phyloP scores from a whole-genome alignment of 2,113 vertebrate genomes.

The Peromyscus maniculatus region DNA sequence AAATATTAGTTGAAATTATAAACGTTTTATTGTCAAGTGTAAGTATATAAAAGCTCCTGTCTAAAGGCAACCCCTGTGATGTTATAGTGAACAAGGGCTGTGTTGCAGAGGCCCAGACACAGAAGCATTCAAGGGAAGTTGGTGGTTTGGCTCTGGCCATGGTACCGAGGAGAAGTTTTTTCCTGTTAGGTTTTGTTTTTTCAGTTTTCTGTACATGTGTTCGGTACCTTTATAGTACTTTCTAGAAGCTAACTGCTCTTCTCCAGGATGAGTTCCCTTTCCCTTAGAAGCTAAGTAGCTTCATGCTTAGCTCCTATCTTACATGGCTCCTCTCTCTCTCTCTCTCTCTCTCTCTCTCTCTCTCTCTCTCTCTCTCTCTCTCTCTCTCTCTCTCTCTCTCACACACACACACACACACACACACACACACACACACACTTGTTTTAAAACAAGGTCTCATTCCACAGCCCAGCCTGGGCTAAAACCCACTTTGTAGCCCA shows the following conservation, averaged over 20 bases:
- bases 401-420: no score
- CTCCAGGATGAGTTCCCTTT: neutral
- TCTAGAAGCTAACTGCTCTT: neutral
- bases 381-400: neutral
- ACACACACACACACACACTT: no score
- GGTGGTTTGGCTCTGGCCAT: neutral
- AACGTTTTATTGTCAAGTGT: neutral
- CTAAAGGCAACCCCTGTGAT: neutral
- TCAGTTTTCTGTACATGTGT: neutral
- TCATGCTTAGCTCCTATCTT: neutral
- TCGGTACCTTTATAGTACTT: neutral
- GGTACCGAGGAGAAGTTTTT: neutral
- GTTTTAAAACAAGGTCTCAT: neutral
- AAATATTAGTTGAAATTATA: slow-evolving; percentile 34
- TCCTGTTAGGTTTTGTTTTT: neutral
- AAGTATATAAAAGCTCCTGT: neutral
- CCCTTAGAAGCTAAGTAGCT: neutral
- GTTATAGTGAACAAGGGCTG: neutral
- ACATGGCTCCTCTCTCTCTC: neutral
- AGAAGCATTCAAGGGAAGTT: neutral
- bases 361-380: no score
- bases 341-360: no score
- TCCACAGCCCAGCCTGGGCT: neutral
- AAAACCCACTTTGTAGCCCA: neutral
- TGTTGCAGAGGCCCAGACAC: neutral